Evolutionary conservation across 2,888 invertebrate genomes (phyloP).

Genomic region (Saturnia japonica): DNA sequence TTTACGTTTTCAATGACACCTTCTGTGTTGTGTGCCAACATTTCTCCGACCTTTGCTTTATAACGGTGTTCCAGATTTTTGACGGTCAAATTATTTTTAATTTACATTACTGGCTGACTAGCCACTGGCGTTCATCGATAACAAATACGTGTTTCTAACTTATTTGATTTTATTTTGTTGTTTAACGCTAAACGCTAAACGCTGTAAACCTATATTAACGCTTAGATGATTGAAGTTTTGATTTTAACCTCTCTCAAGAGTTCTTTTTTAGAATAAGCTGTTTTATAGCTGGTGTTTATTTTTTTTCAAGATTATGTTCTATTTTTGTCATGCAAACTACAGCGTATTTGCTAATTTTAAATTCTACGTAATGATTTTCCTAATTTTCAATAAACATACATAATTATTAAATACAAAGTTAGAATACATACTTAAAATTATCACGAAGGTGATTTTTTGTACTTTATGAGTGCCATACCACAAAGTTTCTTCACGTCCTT

Average conservation of each 20-base stretch:
- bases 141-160: constrained; percentile 2
- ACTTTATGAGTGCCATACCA: constrained; percentile 37
- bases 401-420: neutral
- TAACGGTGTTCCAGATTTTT: constrained; percentile 68
- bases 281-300: neutral
- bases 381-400: neutral
- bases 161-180: neutral
- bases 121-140: neutral
- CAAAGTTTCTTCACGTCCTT: constrained; percentile 47
- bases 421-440: neutral
- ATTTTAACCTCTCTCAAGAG: neutral
- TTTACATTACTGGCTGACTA: constrained; percentile 26
- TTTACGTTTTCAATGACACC: constrained; percentile 46
- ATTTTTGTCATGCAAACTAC: neutral
- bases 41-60: constrained; percentile 70
- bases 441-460: constrained; percentile 20
- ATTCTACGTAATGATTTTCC: neutral
- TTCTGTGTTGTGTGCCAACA: constrained; percentile 63
- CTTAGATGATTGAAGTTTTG: neutral
- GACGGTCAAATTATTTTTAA: constrained; percentile 74
- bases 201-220: neutral
- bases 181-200: neutral
- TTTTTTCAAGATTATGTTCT: neutral
- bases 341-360: no score
- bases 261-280: neutral